These are phyloP conservation scores for Prinia subflava DNA, from an alignment of 2,113 vertebrate genomes.

Conservation along the genomic window DNA sequence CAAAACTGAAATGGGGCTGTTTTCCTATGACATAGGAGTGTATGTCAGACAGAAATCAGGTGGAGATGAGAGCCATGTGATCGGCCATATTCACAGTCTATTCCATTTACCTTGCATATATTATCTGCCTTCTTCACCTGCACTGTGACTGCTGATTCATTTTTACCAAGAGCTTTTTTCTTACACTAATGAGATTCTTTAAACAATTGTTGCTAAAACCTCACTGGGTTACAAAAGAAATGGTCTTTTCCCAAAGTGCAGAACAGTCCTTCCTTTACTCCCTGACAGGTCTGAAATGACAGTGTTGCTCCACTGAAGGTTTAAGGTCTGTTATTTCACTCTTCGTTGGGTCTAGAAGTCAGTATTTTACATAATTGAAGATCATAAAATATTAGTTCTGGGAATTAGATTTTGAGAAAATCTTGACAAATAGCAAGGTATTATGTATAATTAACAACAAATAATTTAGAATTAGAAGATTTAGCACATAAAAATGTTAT, in stretches of 20 bases:
- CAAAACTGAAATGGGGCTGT: neutral
- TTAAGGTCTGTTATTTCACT: constrained; percentile 13
- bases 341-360: neutral
- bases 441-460: neutral
- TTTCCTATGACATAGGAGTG: neutral
- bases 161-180: constrained; percentile 36
- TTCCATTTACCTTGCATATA: constrained; percentile 19
- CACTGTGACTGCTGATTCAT: constrained; percentile 25
- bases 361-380: neutral
- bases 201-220: constrained; percentile 49
- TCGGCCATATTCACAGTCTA: neutral
- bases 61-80: neutral
- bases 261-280: neutral
- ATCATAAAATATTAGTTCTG: neutral
- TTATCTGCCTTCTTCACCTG: constrained; percentile 42
- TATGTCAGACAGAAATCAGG: neutral
- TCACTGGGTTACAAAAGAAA: neutral
- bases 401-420: neutral
- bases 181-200: constrained; percentile 47
- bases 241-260: neutral
- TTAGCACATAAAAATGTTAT: neutral
- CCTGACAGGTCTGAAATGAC: neutral
- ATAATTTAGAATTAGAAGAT: neutral
- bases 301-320: neutral
- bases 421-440: neutral